Base-by-base conservation (phyloP, 2,888 invertebrate genomes). In the Mayetiola destructor region DNA sequence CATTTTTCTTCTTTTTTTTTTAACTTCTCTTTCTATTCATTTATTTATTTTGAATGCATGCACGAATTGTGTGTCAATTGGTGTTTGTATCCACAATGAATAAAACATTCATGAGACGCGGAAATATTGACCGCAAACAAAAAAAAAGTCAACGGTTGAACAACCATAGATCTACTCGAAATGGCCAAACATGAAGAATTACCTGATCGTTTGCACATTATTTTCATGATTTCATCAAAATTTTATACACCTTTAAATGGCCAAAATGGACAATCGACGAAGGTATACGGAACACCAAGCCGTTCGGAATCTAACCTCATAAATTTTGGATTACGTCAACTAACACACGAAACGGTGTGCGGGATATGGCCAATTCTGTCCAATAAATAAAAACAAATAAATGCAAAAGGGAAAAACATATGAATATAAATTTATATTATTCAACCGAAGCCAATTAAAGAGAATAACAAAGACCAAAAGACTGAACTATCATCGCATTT, bases 231-330 rank as follows among this genome's bases (percentile, higher is more conserved):
- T n/a, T n/a, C n/a, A n/a, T n/a, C n/a, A n/a, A n/a, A n/a, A n/a
- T n/a, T n/a, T n/a, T n/a, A n/a, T n/a, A n/a, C n/a, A n/a, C n/a
- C n/a, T n/a, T n/a, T n/a, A n/a, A n/a, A n/a, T n/a, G n/a, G n/a
- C n/a, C n/a, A n/a, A n/a, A n/a, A n/a, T n/a, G n/a, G n/a, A n/a
- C n/a, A n/a, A n/a, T n/a, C n/a, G n/a, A n/a, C n/a, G n/a, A n/a
- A n/a, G n/a, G n/a, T n/a, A n/a, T n/a, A n/a, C n/a, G n/a, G n/a
- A n/a, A n/a, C n/a, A n/a, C n/a, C n/a, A n/a, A n/a, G n/a, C n/a
- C n/a, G n/a, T 27, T 48, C 10, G 48, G 48, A 48, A 48, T 48
- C 27, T 48, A 48, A 48, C 48, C 48, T 48, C 48, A 48, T 48
- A 48, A 48, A 48, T 48, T 48, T 16, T 48, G 48, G 48, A 48